Evolutionary conservation across 2,797 vertebrate genomes (phyloP).

Genomic region (Pangasius macronema): DNA sequence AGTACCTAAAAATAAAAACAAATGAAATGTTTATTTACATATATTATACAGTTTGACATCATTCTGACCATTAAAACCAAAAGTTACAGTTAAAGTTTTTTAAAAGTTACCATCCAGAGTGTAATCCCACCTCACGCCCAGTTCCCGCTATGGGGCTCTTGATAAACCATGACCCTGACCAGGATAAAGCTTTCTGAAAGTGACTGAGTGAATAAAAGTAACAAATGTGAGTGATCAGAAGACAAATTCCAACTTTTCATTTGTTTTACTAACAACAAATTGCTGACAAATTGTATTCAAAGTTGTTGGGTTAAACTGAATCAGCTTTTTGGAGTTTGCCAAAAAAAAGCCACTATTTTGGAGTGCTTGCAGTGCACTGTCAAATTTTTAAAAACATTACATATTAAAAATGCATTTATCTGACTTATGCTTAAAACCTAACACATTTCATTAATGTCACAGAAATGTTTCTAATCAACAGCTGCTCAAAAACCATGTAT

Average conservation of each 20-base stretch:
- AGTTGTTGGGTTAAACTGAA: neutral
- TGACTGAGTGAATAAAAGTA: neutral
- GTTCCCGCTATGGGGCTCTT: neutral
- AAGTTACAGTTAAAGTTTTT: neutral
- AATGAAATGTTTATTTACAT: neutral
- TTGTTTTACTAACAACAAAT: slow-evolving; percentile 3
- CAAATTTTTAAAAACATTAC: neutral
- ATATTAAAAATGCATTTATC: neutral
- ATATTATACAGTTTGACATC: neutral
- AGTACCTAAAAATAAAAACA: slow-evolving; percentile 1
- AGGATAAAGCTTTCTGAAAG: neutral
- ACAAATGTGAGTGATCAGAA: neutral
- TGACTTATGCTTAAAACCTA: neutral
- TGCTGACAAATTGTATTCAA: slow-evolving; percentile 4
- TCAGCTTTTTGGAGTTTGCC: neutral
- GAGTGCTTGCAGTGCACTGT: neutral
- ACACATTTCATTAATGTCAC: neutral
- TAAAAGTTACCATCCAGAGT: neutral
- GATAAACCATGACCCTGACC: neutral
- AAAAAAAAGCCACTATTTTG: neutral
- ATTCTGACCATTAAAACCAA: neutral
- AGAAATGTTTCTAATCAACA: neutral
- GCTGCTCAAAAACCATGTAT: neutral
- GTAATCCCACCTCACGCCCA: neutral
- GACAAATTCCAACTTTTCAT: neutral